A percentile compares a stretch with the other conserved stretches of the same genome.
Evolutionary conservation across 2,888 invertebrate genomes (phyloP).

Genomic region (Drosophila paramelanica): DNA sequence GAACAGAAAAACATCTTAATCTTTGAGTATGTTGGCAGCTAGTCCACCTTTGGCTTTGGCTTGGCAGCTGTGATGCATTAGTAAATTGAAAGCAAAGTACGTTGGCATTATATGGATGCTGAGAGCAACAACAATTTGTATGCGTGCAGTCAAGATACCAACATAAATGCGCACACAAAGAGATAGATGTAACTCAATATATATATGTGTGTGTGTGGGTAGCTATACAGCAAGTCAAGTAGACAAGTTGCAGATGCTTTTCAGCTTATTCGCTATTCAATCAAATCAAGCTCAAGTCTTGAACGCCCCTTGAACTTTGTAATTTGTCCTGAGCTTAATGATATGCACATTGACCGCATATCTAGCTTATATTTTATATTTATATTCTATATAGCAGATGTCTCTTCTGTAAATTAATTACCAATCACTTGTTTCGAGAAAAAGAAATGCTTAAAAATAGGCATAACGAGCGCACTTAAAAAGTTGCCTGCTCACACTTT

Average conservation of each 20-base stretch:
- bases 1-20: constrained; percentile 43
- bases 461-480: constrained; percentile 16
- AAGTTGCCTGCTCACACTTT: constrained; percentile 20
- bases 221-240: constrained; percentile 46
- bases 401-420: constrained; percentile 49
- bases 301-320: constrained; percentile 48
- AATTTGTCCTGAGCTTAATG: constrained; percentile 37
- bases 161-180: constrained; percentile 53
- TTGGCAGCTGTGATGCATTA: constrained; percentile 65
- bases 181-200: constrained; percentile 7
- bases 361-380: constrained; percentile 1
- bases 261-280: constrained; percentile 54
- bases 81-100: constrained; percentile 76
- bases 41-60: constrained; percentile 67
- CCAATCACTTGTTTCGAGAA: constrained; percentile 30
- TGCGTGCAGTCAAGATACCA: constrained; percentile 58
- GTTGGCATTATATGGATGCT: constrained; percentile 49
- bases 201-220: neutral
- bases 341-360: constrained; percentile 55
- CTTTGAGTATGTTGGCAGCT: constrained; percentile 44
- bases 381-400: constrained; percentile 5
- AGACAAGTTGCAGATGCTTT: constrained; percentile 47
- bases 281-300: constrained; percentile 50
- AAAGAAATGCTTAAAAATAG: constrained; percentile 10
- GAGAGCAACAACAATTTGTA: constrained; percentile 46